Percentiles rank a stretch among this genome's conserved stretches.
phyloP scores from a whole-genome alignment of 2,113 vertebrate species.

The Cyprinodon tularosa region DNA sequence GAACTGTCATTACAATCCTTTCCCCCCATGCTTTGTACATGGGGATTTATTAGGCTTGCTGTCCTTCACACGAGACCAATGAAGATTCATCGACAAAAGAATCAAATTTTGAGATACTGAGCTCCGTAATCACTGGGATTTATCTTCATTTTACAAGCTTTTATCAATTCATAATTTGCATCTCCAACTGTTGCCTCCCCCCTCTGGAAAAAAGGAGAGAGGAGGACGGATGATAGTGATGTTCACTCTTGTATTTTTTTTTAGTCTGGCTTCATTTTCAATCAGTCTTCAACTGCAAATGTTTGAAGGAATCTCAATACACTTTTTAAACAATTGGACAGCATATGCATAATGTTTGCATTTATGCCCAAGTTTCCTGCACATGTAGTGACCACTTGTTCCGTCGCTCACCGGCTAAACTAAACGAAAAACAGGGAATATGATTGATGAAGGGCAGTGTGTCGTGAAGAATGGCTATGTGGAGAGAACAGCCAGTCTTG shows the following conservation, averaged over 20 bases:
- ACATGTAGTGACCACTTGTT: slow-evolving; percentile 6
- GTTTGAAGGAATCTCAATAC: not conserved
- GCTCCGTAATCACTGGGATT: slow-evolving; percentile 72
- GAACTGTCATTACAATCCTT: slow-evolving; percentile 48
- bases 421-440: slow-evolving; percentile 22
- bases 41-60: slow-evolving; percentile 55
- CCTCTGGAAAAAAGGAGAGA: slow-evolving; percentile 45
- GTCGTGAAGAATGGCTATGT: slow-evolving; percentile 55
- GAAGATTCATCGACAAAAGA: slow-evolving; percentile 57
- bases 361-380: not conserved
- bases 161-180: slow-evolving; percentile 72
- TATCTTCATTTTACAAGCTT: slow-evolving; percentile 76
- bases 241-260: not conserved
- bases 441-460: slow-evolving; percentile 70
- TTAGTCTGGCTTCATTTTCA: slow-evolving; percentile 8
- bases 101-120: slow-evolving; percentile 64
- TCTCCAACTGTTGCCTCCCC: slow-evolving; percentile 70
- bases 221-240: slow-evolving; percentile 44
- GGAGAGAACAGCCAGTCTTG: slow-evolving; percentile 58
- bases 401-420: slow-evolving; percentile 25
- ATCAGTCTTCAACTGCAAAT: slow-evolving; percentile 35
- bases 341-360: not conserved
- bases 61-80: slow-evolving; percentile 64
- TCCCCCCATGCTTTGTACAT: slow-evolving; percentile 40
- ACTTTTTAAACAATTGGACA: not conserved